A percentile compares a stretch with the other conserved stretches of the same genome.
Evolutionary conservation across 2,888 invertebrate genomes (phyloP).

Genomic region (Blera fallax): DNA sequence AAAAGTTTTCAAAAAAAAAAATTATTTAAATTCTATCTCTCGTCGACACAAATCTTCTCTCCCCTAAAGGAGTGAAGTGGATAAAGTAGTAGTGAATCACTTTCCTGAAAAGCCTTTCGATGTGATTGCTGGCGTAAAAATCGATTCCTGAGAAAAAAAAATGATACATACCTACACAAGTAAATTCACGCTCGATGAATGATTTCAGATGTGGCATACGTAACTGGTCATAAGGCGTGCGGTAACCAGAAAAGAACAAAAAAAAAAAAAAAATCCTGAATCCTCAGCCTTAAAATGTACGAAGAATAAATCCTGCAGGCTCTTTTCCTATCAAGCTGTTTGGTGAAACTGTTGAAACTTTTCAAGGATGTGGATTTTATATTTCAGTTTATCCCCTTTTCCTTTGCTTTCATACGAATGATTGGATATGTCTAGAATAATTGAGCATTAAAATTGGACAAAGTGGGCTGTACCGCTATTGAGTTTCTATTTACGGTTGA

Average conservation of each 20-base stretch:
- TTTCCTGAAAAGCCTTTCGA: background rate
- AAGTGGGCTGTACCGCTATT: constrained; percentile 33
- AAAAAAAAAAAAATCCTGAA: too few relatives aligned
- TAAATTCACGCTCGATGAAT: constrained; percentile 36
- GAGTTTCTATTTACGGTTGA: constrained; percentile 19
- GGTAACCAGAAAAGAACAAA: background rate
- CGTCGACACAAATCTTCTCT: background rate
- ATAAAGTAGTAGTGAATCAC: background rate
- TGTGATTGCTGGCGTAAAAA: background rate
- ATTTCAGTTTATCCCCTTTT: constrained; percentile 29
- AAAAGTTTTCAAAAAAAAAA: constrained; percentile 25
- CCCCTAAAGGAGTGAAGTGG: background rate
- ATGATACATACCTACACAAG: background rate
- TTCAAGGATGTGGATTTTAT: constrained; percentile 47
- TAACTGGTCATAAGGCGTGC: background rate
- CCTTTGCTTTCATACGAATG: constrained; percentile 33
- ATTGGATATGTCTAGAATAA: constrained; percentile 58
- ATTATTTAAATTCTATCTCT: constrained; percentile 26
- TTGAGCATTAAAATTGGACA: constrained; percentile 59
- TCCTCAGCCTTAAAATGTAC: background rate
- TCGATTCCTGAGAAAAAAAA: background rate
- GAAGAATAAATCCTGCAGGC: background rate
- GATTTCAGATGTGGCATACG: constrained; percentile 13
- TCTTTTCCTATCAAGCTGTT: constrained; percentile 6
- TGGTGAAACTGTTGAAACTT: constrained; percentile 52